phyloP scores from a whole-genome alignment of 1,140 invertebrate genomes.

The Frieseomelitta varia region DNA sequence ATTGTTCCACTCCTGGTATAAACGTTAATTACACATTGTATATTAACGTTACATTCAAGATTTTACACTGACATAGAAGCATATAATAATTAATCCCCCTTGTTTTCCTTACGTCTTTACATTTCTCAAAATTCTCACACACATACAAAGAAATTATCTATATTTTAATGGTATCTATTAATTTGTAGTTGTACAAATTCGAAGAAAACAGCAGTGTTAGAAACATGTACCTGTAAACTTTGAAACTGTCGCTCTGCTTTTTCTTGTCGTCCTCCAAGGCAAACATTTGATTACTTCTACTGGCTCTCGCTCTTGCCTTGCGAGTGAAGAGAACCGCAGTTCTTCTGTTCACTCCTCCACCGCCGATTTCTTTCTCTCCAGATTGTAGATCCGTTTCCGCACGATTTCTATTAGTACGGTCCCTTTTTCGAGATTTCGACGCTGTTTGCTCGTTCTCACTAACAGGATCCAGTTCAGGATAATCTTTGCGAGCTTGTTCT shows the following conservation, averaged over 20 bases:
- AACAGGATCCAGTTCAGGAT: conserved; percentile 85
- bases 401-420: conserved; percentile 73
- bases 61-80: background rate
- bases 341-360: conserved; percentile 88
- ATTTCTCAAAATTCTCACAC: background rate
- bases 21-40: conserved; percentile 28
- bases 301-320: conserved; percentile 85
- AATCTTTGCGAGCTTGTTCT: conserved; percentile 87
- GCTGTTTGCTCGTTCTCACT: conserved; percentile 55
- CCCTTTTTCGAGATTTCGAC: conserved; percentile 71
- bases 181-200: background rate
- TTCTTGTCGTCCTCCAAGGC: conserved; percentile 73
- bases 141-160: too few relatives aligned
- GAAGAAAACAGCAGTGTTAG: background rate
- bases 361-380: conserved; percentile 74
- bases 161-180: background rate
- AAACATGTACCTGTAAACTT: conserved; percentile 80
- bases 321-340: conserved; percentile 92
- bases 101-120: background rate
- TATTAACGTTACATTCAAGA: background rate
- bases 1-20: conserved; percentile 73
- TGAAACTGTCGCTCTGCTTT: conserved; percentile 83
- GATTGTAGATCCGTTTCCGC: conserved; percentile 71
- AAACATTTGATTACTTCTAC: conserved; percentile 74
- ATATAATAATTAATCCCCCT: too few relatives aligned